phyloP scores from a whole-genome alignment of 1,140 invertebrate species.

The Nasonia longicornis region DNA sequence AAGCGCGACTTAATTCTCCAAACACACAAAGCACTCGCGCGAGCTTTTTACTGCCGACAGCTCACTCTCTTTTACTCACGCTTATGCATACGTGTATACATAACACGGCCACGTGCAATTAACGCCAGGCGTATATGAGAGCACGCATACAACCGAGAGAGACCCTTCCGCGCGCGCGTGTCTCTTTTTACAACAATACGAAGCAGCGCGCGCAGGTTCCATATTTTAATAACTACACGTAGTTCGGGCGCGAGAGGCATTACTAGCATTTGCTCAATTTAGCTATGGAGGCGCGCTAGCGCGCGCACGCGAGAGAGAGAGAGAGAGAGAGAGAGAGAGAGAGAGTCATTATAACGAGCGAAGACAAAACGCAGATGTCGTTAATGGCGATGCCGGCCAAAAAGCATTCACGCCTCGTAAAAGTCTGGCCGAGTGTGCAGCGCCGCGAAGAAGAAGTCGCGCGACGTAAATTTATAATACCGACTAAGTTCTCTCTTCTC shows the following conservation, averaged over 20 bases:
- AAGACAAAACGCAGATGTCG: slow-evolving; percentile 26
- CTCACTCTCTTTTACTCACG: not conserved
- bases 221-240: not conserved
- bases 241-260: not conserved
- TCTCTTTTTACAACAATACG: not conserved
- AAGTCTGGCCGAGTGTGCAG: slow-evolving; percentile 14
- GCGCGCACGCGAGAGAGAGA: too few relatives aligned
- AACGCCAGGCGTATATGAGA: not conserved
- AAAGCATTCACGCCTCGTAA: slow-evolving; percentile 27
- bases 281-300: not conserved
- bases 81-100: not conserved
- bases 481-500: not conserved
- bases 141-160: not conserved
- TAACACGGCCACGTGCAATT: too few relatives aligned
- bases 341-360: slow-evolving; percentile 12
- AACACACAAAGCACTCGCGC: not conserved
- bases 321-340: too few relatives aligned
- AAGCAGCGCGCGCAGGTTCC: not conserved
- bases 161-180: too few relatives aligned
- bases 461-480: not conserved
- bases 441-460: not conserved
- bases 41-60: not conserved
- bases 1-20: not conserved
- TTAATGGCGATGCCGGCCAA: slow-evolving; percentile 21
- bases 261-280: not conserved